Evolutionary conservation across 2,888 invertebrate species (phyloP).

Genomic region (Torymus tubicola): DNA sequence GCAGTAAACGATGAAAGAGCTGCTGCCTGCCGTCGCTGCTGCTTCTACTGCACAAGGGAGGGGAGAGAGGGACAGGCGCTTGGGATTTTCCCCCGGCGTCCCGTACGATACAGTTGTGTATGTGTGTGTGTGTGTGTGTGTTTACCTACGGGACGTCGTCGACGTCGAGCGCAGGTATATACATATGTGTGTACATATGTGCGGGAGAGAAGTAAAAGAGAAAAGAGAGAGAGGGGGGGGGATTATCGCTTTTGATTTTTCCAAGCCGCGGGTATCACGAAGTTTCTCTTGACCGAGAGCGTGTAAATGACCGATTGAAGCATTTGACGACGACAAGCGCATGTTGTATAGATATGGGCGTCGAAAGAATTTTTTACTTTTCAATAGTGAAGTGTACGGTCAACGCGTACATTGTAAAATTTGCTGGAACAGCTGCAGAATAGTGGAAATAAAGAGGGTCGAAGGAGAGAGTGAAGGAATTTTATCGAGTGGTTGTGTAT

Average conservation of each 20-base stretch:
- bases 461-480: no score
- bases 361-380: slow-evolving; percentile 9
- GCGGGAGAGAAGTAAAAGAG: no score
- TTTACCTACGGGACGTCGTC: slow-evolving; percentile 28
- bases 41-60: not conserved
- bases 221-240: slow-evolving; percentile 7
- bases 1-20: slow-evolving; percentile 18
- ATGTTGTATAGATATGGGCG: not conserved
- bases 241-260: slow-evolving; percentile 51
- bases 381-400: not conserved
- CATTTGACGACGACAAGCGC: not conserved
- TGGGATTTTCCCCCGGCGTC: slow-evolving; percentile 25
- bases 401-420: slow-evolving; percentile 17
- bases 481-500: no score
- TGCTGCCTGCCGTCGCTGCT: not conserved
- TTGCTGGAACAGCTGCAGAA: slow-evolving; percentile 21
- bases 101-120: no score
- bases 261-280: not conserved
- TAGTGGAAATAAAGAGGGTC: no score
- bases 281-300: slow-evolving; percentile 1
- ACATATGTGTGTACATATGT: not conserved
- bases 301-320: slow-evolving; percentile 53
- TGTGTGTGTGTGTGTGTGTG: slow-evolving; percentile 1
- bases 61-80: not conserved
- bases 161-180: not conserved